Conservation (phyloP, 2,113 vertebrate species). For the Spizaetus ornatus region DNA sequence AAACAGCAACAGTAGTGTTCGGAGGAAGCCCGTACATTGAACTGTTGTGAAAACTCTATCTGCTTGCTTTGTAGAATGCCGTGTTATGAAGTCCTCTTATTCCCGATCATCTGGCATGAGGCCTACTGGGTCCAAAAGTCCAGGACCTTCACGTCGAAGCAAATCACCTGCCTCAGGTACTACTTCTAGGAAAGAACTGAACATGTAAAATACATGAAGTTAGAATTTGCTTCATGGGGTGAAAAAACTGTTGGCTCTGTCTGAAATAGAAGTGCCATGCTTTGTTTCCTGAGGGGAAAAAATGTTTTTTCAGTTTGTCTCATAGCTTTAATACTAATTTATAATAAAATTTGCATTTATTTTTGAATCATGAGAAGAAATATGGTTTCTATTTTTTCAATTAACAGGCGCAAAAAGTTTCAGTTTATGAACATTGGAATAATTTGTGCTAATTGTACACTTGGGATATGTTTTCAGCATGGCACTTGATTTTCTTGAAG, state of each 20-base stretch:
- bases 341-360: not conserved
- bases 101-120: conserved; percentile 77
- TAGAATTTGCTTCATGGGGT: not conserved
- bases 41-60: not conserved
- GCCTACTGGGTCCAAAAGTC: conserved; percentile 83
- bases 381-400: not conserved
- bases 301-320: not conserved
- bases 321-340: not conserved
- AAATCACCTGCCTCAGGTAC: conserved; percentile 92
- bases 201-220: fast-evolving
- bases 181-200: not conserved
- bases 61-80: conserved; percentile 81
- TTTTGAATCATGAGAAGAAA: not conserved
- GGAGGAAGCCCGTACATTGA: not conserved
- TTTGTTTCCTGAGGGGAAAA: not conserved
- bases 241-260: not conserved
- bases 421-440: not conserved
- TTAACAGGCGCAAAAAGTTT: not conserved
- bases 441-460: not conserved
- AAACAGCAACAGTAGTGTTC: not conserved
- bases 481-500: not conserved
- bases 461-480: not conserved
- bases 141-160: conserved; percentile 82
- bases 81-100: conserved; percentile 87
- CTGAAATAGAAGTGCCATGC: not conserved